A percentile compares a stretch with the other conserved stretches of the same genome.
Evolutionary conservation across 1,140 invertebrate genomes (phyloP).

Genomic region (Apolygus lucorum): DNA sequence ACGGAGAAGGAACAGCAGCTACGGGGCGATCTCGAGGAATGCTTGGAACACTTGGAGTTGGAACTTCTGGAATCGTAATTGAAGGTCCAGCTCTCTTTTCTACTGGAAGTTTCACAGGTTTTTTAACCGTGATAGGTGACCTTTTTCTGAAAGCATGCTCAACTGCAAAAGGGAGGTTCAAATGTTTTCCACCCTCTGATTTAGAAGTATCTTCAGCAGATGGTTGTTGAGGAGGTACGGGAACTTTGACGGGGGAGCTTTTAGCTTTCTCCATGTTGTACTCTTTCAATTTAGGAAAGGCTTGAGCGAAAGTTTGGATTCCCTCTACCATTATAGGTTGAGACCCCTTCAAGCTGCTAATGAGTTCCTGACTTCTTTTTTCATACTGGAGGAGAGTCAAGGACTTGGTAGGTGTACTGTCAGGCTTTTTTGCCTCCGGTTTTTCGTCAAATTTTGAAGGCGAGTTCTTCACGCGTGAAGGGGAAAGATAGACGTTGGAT

Average conservation of each 20-base stretch:
- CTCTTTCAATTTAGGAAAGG: background rate
- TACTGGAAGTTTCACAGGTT: constrained; percentile 16
- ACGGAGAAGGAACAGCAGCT: background rate
- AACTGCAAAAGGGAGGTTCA: constrained; percentile 31
- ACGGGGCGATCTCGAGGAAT: background rate
- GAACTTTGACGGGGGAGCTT: background rate
- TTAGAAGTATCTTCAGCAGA: background rate
- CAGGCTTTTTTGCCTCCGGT: background rate
- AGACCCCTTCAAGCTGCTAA: constrained; percentile 18
- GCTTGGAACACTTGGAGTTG: background rate
- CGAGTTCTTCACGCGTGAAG: background rate
- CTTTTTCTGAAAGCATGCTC: constrained; percentile 32
- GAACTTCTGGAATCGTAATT: background rate
- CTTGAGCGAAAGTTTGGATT: background rate
- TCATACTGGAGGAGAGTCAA: constrained; percentile 26
- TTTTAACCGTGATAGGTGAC: constrained; percentile 27
- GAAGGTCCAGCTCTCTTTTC: constrained; percentile 13
- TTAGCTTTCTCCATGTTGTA: constrained; percentile 3
- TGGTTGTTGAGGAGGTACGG: background rate
- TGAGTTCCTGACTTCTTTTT: constrained; percentile 24
- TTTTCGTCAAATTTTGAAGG: constrained; percentile 2
- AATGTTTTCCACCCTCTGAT: constrained; percentile 31
- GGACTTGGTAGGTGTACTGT: constrained; percentile 18
- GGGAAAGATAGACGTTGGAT: background rate
- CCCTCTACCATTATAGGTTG: background rate